Percentiles rank a stretch among this genome's conserved stretches.
phyloP scores from a whole-genome alignment of 2,888 invertebrate genomes.

The Epirrhoe alternata region DNA sequence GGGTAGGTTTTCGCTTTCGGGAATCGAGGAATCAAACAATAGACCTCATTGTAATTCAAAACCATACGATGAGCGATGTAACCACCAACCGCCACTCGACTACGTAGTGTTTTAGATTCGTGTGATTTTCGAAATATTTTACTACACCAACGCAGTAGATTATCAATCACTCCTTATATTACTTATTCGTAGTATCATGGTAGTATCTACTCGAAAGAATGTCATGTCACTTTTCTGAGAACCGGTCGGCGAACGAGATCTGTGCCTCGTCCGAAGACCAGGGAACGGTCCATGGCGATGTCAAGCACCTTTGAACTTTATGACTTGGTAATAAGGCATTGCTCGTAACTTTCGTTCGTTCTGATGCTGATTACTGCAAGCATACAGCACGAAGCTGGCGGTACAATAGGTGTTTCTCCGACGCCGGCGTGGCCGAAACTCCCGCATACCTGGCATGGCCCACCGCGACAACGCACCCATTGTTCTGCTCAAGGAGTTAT shows the following conservation, averaged over 20 bases:
- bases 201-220: constrained; percentile 57
- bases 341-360: constrained; percentile 20
- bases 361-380: constrained; percentile 30
- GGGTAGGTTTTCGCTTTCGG: constrained; percentile 45
- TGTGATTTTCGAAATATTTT: constrained; percentile 13
- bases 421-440: constrained; percentile 55
- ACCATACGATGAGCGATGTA: constrained; percentile 42
- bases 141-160: constrained; percentile 2
- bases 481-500: constrained; percentile 58
- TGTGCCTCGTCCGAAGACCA: constrained; percentile 41
- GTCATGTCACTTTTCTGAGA: constrained; percentile 73
- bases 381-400: constrained; percentile 52
- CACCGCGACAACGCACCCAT: constrained; percentile 54
- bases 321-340: constrained; percentile 37
- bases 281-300: constrained; percentile 41
- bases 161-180: constrained; percentile 40
- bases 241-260: constrained; percentile 68
- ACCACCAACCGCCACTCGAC: constrained; percentile 40
- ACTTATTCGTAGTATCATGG: constrained; percentile 43
- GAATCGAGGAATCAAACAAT: constrained; percentile 53
- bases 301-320: constrained; percentile 48
- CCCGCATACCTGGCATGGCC: constrained; percentile 60
- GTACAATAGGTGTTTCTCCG: constrained; percentile 64
- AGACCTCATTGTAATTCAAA: constrained; percentile 52
- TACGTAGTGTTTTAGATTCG: constrained; percentile 10